Evolutionary conservation across 2,888 invertebrate species (phyloP), one percentile per base, ranked within the genome.

Genomic region (Eucera pruinosa): DNA sequence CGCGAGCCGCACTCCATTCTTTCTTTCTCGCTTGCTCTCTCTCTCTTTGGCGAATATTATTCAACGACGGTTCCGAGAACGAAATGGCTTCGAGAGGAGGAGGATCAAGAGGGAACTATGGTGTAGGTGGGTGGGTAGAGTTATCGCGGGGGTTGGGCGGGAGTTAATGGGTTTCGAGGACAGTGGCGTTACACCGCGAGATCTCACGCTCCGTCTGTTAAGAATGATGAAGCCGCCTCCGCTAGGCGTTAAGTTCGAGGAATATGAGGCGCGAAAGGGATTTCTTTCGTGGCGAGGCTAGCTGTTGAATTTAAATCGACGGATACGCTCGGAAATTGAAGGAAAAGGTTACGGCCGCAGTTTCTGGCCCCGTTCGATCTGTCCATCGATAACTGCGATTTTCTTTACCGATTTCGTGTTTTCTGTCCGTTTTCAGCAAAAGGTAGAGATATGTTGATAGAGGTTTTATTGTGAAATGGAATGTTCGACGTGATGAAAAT

Each of bases 111-210:
- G 62, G 52, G 69, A 50, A 62, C 55, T 39, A 57, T 23, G 67
- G 66, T 57, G 33, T 45, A 67, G 65, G 79, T 61, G 64, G 61
- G 33, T 33, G 66, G 50, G 47, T 60, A 36, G 72, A 76, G 68
- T 47, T 60, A 72, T 75, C 62, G 64, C 55, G 57, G 79, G 25
- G 69, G 72, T n/a, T 55, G 54, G 74, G 77, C 73, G 82, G 74
- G 83, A 85, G 85, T 88, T 89, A 89, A 84, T 88, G 80, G 89
- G 89, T 89, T 87, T 89, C 80, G 87, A 88, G 88, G 88, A 87
- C 88, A 87, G 61, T 54, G 70, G 73, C 74, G 82, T 81, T 82
- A 83, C 81, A 77, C 76, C 84, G 77, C 68, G 82, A 85, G 77
- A 78, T 85, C 77, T 85, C 76, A 76, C 79, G 85, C 65, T 69